Conservation (phyloP, 2,888 invertebrate species). For the Hermodice carunculata region DNA sequence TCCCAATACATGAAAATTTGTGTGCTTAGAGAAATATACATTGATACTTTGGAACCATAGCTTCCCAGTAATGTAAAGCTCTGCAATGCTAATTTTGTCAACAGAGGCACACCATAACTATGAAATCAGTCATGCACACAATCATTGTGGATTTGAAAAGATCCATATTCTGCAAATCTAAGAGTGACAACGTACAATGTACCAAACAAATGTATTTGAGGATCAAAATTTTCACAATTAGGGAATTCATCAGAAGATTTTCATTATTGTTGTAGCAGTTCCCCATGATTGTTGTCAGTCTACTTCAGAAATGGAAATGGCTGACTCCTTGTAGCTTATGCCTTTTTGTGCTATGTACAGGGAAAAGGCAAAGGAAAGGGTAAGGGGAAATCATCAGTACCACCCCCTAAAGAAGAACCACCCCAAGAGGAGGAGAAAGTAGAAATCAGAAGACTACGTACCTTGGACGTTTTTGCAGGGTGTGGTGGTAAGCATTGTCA, state of each 20-base stretch:
- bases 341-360: too few species aligned
- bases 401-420: neutral
- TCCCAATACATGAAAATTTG: too few species aligned
- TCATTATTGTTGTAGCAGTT: neutral
- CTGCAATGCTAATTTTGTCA: too few species aligned
- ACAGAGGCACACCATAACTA: too few species aligned
- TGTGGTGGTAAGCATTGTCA: conserved; percentile 80
- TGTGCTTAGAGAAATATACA: too few species aligned
- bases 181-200: too few species aligned
- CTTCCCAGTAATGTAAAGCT: too few species aligned
- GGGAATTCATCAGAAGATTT: neutral
- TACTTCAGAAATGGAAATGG: neutral
- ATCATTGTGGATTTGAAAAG: too few species aligned
- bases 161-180: too few species aligned
- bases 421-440: conserved; percentile 4
- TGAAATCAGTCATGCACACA: too few species aligned
- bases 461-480: conserved; percentile 87
- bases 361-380: conserved; percentile 80
- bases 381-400: conserved; percentile 71
- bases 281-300: neutral
- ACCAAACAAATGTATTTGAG: too few species aligned
- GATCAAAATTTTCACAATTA: neutral
- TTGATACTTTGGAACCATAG: too few species aligned
- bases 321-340: neutral
- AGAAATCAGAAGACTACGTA: conserved; percentile 73